A percentile compares a stretch with the other conserved stretches of the same genome.
phyloP scores from a whole-genome alignment of 2,797 vertebrate species.

The Synaphobranchus kaupii region DNA sequence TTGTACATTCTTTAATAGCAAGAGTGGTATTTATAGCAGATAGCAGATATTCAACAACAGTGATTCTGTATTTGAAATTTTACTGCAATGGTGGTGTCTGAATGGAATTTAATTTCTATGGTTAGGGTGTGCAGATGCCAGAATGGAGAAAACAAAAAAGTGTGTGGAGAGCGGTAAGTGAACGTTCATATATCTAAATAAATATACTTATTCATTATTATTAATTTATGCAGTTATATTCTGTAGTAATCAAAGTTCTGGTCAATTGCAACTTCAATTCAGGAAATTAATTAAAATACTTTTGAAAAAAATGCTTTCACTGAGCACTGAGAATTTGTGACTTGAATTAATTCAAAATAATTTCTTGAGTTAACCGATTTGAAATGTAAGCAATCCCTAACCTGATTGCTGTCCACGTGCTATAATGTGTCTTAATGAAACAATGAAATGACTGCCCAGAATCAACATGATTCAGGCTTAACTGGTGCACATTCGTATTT shows the following conservation, averaged over 20 bases:
- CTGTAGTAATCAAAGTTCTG: background rate
- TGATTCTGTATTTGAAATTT: background rate
- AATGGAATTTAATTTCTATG: background rate
- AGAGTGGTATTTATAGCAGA: background rate
- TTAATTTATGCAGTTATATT: background rate
- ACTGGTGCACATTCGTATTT: too few relatives aligned
- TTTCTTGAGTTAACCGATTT: too few relatives aligned
- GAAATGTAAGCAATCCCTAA: too few relatives aligned
- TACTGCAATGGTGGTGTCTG: background rate
- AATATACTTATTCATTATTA: background rate
- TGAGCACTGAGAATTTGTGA: too few relatives aligned
- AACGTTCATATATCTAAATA: background rate
- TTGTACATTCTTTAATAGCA: background rate
- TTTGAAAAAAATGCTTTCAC: too few relatives aligned
- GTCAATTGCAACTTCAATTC: background rate
- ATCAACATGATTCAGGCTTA: too few relatives aligned
- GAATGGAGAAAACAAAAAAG: constrained; percentile 13
- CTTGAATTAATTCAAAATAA: too few relatives aligned
- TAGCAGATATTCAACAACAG: background rate
- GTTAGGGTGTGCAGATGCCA: constrained; percentile 25
- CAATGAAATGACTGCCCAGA: too few relatives aligned
- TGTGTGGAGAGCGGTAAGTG: constrained; percentile 34
- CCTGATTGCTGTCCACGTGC: too few relatives aligned
- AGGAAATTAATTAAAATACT: background rate
- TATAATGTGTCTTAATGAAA: too few relatives aligned